phyloP scores from a whole-genome alignment of 1,140 invertebrate genomes.

The Diorhabda sublineata region DNA sequence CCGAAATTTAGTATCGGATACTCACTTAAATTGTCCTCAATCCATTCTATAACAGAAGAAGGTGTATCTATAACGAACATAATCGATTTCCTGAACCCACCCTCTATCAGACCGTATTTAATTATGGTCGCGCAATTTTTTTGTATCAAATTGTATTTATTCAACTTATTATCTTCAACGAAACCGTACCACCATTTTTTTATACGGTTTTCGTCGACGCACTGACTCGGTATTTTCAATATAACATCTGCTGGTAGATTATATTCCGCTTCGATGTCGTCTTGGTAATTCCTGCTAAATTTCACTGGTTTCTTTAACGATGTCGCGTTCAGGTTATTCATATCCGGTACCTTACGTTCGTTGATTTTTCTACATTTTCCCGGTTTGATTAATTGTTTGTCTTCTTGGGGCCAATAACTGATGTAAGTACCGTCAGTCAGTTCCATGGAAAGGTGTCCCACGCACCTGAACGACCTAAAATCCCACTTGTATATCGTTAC shows the following conservation, averaged over 20 bases:
- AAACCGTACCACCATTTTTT: background rate
- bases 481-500: background rate
- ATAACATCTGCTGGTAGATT: background rate
- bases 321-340: background rate
- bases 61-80: background rate
- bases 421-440: constrained; percentile 5
- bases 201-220: background rate
- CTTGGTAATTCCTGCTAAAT: background rate
- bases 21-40: background rate
- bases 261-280: background rate
- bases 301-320: background rate
- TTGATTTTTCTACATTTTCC: background rate
- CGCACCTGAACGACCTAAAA: background rate
- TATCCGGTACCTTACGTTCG: background rate
- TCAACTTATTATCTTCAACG: background rate
- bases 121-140: background rate
- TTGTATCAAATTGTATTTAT: background rate
- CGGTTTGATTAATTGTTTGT: background rate
- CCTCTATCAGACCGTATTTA: background rate
- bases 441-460: constrained; percentile 10
- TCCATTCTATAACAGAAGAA: background rate
- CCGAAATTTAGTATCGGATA: background rate
- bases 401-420: constrained; percentile 3
- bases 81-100: background rate
- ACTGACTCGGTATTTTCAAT: background rate